Evolutionary conservation across 1,140 invertebrate species (phyloP).

Genomic region (Leptinotarsa undecemlineata): DNA sequence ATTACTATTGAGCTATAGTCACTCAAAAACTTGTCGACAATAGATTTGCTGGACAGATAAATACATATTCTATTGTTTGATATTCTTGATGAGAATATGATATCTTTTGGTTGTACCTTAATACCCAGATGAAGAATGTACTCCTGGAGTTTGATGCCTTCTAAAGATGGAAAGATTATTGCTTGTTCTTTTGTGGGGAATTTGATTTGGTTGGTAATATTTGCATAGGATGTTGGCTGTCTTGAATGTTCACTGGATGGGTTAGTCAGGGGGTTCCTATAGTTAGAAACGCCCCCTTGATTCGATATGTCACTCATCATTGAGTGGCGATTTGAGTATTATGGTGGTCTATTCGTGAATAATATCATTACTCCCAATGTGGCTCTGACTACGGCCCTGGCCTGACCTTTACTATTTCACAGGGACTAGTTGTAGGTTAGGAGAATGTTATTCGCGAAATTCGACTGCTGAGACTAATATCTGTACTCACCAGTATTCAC

Average conservation of each 20-base stretch:
- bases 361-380: slow-evolving; percentile 7
- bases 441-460: background rate
- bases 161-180: slow-evolving; percentile 14
- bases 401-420: background rate
- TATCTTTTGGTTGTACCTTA: slow-evolving; percentile 23
- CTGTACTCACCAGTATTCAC: background rate
- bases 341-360: background rate
- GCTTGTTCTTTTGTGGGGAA: slow-evolving; percentile 21
- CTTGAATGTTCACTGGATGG: background rate
- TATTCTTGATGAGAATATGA: slow-evolving; percentile 20
- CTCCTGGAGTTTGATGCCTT: slow-evolving; percentile 16
- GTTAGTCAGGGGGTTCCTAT: slow-evolving; percentile 5
- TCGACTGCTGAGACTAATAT: background rate
- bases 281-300: slow-evolving; percentile 14
- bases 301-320: slow-evolving; percentile 1
- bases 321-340: background rate
- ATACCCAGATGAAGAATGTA: slow-evolving; percentile 9
- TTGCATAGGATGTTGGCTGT: background rate
- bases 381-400: background rate
- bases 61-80: slow-evolving; percentile 27
- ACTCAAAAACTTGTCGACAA: slow-evolving; percentile 17
- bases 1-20: slow-evolving; percentile 1
- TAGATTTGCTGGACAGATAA: slow-evolving; percentile 18
- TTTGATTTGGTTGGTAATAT: slow-evolving; percentile 11
- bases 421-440: background rate